A percentile compares a stretch with the other conserved stretches of the same genome.
phyloP scores from a whole-genome alignment of 2,113 vertebrate genomes.

The Prochilodus magdalenae region DNA sequence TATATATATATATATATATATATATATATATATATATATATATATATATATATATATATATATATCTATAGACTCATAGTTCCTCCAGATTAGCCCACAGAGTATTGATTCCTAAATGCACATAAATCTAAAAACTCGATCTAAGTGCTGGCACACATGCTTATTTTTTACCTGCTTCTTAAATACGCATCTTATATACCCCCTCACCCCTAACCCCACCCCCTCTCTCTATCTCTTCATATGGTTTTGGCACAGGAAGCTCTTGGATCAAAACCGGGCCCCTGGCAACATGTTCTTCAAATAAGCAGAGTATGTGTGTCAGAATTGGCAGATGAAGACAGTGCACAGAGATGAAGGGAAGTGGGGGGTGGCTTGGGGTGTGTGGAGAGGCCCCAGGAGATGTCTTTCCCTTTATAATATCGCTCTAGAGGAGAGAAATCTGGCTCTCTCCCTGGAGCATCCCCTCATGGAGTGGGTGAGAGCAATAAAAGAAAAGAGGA shows the following conservation, averaged over 20 bases:
- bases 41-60: no score
- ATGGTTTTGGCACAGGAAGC: slow-evolving; percentile 31
- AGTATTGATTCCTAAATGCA: neutral
- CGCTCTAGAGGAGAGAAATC: neutral
- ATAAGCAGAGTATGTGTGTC: slow-evolving; percentile 45
- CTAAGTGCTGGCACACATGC: neutral
- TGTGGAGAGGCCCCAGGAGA: slow-evolving; percentile 27
- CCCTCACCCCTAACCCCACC: neutral
- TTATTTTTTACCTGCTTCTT: slow-evolving; percentile 25
- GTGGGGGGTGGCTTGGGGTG: neutral
- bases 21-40: no score
- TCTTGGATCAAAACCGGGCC: slow-evolving; percentile 32
- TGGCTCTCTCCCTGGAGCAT: neutral
- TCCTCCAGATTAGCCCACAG: no score
- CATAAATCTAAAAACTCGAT: no score
- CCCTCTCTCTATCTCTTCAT: slow-evolving; percentile 6
- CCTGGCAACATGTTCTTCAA: slow-evolving; percentile 44
- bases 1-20: no score
- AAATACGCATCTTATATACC: neutral
- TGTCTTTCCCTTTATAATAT: slow-evolving; percentile 18
- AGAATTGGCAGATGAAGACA: slow-evolving; percentile 42
- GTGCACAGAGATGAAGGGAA: slow-evolving; percentile 18
- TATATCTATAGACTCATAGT: no score
- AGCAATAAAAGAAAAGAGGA: neutral
- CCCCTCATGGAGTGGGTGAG: neutral